A percentile compares a stretch with the other conserved stretches of the same genome.
phyloP scores from a whole-genome alignment of 2,113 vertebrate genomes.

The Thamnaconus septentrionalis region DNA sequence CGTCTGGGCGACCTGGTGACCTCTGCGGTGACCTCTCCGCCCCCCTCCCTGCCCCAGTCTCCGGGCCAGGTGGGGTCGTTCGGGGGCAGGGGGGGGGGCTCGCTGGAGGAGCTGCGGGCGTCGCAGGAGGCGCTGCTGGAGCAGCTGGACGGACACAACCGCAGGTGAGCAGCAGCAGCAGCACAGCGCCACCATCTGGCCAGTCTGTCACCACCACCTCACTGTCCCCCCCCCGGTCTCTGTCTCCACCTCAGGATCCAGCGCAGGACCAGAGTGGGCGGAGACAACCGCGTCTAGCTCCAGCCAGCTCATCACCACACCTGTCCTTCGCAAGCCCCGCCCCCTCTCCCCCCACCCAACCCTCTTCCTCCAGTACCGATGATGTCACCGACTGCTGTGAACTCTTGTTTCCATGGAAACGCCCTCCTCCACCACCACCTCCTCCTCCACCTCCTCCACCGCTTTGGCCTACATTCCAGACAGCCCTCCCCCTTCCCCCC shows the following conservation, averaged over 20 bases:
- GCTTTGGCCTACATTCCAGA: slow-evolving; percentile 91
- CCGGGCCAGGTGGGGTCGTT: slow-evolving; percentile 76
- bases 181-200: no score
- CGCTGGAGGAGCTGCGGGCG: slow-evolving; percentile 88
- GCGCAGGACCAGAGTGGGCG: slow-evolving; percentile 88
- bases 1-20: slow-evolving; percentile 75
- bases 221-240: slow-evolving; percentile 24
- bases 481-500: slow-evolving; percentile 75
- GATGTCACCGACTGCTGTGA: slow-evolving; percentile 85
- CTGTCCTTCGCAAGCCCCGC: slow-evolving; percentile 28
- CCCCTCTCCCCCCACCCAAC: slow-evolving; percentile 13
- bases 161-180: slow-evolving; percentile 73
- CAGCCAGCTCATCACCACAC: slow-evolving; percentile 55
- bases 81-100: slow-evolving; percentile 87
- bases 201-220: no score
- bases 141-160: slow-evolving; percentile 86
- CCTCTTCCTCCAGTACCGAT: slow-evolving; percentile 78
- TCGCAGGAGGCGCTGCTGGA: slow-evolving; percentile 90
- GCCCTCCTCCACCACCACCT: slow-evolving; percentile 74
- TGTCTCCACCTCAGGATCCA: slow-evolving; percentile 76
- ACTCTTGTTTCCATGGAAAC: slow-evolving; percentile 89
- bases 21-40: slow-evolving; percentile 64
- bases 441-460: slow-evolving; percentile 65
- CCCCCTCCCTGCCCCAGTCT: slow-evolving; percentile 72
- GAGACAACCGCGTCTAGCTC: slow-evolving; percentile 90